Percentiles rank a stretch among this genome's conserved stretches.
Evolutionary conservation across 2,888 invertebrate genomes (phyloP).

Genomic region (Mythimna vitellina): DNA sequence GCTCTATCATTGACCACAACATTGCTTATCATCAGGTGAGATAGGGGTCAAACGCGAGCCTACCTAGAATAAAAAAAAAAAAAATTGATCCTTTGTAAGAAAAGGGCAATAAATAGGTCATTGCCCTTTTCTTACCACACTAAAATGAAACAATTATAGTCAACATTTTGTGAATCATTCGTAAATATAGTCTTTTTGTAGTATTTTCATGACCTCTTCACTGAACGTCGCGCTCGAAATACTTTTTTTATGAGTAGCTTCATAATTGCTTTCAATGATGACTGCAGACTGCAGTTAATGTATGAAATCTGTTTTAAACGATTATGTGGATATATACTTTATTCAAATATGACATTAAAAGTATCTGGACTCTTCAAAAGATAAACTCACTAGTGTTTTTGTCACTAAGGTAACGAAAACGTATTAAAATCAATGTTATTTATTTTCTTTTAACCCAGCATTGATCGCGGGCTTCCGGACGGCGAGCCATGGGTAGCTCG

Average conservation of each 20-base stretch:
- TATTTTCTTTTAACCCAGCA: too few relatives aligned
- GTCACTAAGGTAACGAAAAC: not conserved
- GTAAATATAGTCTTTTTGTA: not conserved
- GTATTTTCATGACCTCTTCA: not conserved
- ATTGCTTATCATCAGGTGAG: too few relatives aligned
- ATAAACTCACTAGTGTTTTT: too few relatives aligned
- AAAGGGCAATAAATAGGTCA: too few relatives aligned
- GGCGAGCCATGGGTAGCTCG: too few relatives aligned
- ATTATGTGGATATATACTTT: not conserved
- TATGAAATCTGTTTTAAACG: conserved; percentile 20
- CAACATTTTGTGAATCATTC: not conserved
- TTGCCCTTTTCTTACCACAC: too few relatives aligned
- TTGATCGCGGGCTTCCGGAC: too few relatives aligned
- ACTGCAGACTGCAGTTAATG: conserved; percentile 29
- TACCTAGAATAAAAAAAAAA: too few relatives aligned
- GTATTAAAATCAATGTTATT: too few relatives aligned
- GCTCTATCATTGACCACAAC: too few relatives aligned
- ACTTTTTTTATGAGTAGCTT: not conserved
- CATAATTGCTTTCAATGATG: not conserved
- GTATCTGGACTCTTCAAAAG: not conserved
- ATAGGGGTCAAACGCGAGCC: too few relatives aligned
- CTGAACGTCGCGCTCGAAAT: not conserved
- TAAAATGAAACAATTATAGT: not conserved
- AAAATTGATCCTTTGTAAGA: too few relatives aligned
- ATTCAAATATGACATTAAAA: not conserved